These are phyloP conservation scores for Lamprotornis superbus DNA, from an alignment of 2,113 vertebrate genomes.

Conservation along the genomic window DNA sequence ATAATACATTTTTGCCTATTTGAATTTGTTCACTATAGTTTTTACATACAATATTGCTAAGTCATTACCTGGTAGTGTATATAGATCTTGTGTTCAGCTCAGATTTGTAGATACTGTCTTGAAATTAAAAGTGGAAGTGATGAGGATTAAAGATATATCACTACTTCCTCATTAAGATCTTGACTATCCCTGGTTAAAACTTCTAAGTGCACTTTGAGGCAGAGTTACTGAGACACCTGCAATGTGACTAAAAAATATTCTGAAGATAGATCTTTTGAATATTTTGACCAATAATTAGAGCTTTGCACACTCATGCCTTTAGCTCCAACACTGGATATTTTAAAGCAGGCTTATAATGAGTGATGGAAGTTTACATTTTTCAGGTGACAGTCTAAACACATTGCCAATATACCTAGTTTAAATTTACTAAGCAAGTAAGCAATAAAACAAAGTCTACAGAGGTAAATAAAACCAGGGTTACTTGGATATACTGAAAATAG, in stretches of 20 bases:
- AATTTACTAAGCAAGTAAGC: slow-evolving; percentile 40
- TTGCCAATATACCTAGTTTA: slow-evolving; percentile 18
- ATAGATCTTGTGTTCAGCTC: not conserved
- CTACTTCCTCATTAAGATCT: not conserved
- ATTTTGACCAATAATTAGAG: not conserved
- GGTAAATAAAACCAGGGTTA: not conserved
- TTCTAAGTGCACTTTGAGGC: not conserved
- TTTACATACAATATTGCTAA: not conserved
- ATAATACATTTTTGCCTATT: not conserved
- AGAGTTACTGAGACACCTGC: not conserved
- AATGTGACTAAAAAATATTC: not conserved
- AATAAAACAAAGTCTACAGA: slow-evolving; percentile 15
- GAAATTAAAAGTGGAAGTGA: not conserved
- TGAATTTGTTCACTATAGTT: not conserved
- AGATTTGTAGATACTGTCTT: not conserved
- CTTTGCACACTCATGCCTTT: not conserved
- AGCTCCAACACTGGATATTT: not conserved
- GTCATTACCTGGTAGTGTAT: not conserved
- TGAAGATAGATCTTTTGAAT: not conserved
- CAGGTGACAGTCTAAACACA: not conserved
- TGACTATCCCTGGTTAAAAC: not conserved
- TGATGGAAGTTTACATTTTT: slow-evolving; percentile 8
- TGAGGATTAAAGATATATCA: not conserved
- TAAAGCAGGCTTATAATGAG: not conserved
- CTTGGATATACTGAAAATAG: slow-evolving; percentile 41